A percentile compares a stretch with the other conserved stretches of the same genome.
Evolutionary conservation across 2,797 vertebrate genomes (phyloP).

Genomic region (Spizella passerina): DNA sequence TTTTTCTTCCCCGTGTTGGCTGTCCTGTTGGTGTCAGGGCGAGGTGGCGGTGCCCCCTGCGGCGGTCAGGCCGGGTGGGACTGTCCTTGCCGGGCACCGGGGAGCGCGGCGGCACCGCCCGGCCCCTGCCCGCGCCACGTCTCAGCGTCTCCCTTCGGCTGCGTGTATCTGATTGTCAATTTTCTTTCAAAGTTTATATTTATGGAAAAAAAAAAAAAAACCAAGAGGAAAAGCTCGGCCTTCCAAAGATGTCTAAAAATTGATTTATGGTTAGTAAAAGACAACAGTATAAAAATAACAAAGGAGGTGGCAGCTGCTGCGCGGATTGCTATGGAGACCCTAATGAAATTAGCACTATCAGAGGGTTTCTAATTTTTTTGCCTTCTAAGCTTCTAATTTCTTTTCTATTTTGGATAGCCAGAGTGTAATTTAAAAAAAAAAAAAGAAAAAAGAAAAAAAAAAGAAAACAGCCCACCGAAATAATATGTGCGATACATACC

Average conservation of each 20-base stretch:
- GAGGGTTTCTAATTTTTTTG: conserved; percentile 24
- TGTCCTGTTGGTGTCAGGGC: not conserved
- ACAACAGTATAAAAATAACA: conserved; percentile 67
- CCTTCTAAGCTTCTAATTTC: conserved; percentile 37
- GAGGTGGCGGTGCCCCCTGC: not conserved
- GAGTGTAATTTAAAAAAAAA: not conserved
- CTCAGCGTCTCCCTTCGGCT: conserved; percentile 41
- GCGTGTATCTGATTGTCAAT: conserved; percentile 76
- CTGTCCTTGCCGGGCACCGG: not conserved
- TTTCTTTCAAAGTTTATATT: conserved; percentile 72
- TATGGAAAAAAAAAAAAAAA: not conserved
- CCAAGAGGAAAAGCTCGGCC: conserved; percentile 38
- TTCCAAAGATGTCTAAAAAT: conserved; percentile 62
- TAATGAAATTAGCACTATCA: conserved; percentile 49
- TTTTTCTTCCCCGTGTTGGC: not conserved
- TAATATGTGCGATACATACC: conserved; percentile 33
- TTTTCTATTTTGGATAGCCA: conserved; percentile 40
- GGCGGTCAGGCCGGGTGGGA: not conserved
- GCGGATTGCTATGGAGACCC: conserved; percentile 55
- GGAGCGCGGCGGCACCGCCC: not conserved
- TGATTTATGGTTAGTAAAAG: conserved; percentile 69
- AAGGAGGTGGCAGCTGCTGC: conserved; percentile 58
- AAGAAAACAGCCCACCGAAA: not conserved
- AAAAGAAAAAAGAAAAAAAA: not conserved
- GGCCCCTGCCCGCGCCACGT: not conserved